Evolutionary conservation across 2,113 vertebrate genomes (phyloP), one percentile per base, ranked within the genome.

Genomic region (Trachemys scripta): DNA sequence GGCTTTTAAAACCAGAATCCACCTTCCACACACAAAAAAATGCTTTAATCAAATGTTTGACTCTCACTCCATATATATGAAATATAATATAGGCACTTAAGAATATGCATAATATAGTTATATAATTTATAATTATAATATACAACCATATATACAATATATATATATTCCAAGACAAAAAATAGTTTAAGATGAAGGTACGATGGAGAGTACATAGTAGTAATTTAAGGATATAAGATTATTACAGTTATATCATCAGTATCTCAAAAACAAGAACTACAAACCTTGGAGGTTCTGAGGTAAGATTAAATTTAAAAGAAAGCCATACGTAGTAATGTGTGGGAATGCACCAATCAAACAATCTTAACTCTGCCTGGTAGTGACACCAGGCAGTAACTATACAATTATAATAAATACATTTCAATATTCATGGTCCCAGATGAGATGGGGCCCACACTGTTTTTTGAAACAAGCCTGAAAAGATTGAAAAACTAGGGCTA

Each of bases 321-420:
- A 78, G 72, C 24, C 42, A 47, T 27, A 45, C 25, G 3, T 8
- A 13, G 10, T 27, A 78, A 16, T 12, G 11, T 78, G 24, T 78
- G 42, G 24, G 45, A 47, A 45, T 29, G 25, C 25, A 24, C 22
- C 45, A 95, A 93, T 88, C 57, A 95, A 88, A 80, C 56, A 83
- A 59, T 49, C 10, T 91, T 65, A 91, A 19, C 27, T 79, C 47
- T 76, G 27, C 84, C 95, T 82, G 69, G 75, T 45, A 76, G 79
- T 53, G 57, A 90, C 90, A 81, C 87, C 85, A 88, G 81, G 38
- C 8, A 45, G 76, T 84, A 91, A 62, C 78, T 86, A 86, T 88
- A 85, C 95, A 94, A 87, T 81, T 65, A 65, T 83, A 47, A 90
- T 79, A 84, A 88, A 91, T 59, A n/a, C 92, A 83, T 90, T 85